Base-by-base conservation (phyloP, 1,140 invertebrate genomes). In the Heliconius nattereri region DNA sequence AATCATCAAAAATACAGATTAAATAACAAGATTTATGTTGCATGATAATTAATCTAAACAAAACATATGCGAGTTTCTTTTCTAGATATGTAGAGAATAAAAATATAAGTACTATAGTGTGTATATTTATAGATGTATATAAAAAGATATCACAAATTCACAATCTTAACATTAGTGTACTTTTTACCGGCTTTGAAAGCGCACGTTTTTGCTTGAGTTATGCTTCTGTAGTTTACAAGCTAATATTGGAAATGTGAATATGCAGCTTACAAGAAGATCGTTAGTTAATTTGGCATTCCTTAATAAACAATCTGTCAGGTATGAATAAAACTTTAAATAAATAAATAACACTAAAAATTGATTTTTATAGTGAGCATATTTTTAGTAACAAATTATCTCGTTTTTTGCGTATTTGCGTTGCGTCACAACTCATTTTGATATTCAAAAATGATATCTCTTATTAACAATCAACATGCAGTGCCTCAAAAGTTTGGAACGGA, bases 261-360 rank as follows among this genome's bases (percentile, higher is more conserved):
- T 77, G 75, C 75, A 77, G n/a, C 20, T 16, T 3, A n/a, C 71
- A 52, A 60, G 60, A 29, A 77, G 37, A 71, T 32, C 75, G 7
- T 6, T 37, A 19, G n/a, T 71, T 35, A 71, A 32, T 77, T 49
- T 71, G 23, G 19, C 32, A 37, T 35, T 77, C 3, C n/a, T 77
- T 20, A 71, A 77, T 71, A 77, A 77, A n/a, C 57, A 32, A 32
- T 71, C 29, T 71, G 32, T 35, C n/a, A 77, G 75, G 75, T 77
- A 71, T 70, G 66, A 1, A 45, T 35, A 29, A 37, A 26, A 6
- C 6, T 74, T 52, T 23, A 45, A 45, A 13, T 7, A 45, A 45
- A 13, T 0, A 40, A 40, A 45, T 45, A 1, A 20, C 8, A 45
- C 3, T 45, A 13, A 8, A 20, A 20, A 32, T n/a, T n/a, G n/a